These are phyloP conservation scores for Eurypyga helias DNA, from an alignment of 2,113 vertebrate species.

Conservation along the genomic window DNA sequence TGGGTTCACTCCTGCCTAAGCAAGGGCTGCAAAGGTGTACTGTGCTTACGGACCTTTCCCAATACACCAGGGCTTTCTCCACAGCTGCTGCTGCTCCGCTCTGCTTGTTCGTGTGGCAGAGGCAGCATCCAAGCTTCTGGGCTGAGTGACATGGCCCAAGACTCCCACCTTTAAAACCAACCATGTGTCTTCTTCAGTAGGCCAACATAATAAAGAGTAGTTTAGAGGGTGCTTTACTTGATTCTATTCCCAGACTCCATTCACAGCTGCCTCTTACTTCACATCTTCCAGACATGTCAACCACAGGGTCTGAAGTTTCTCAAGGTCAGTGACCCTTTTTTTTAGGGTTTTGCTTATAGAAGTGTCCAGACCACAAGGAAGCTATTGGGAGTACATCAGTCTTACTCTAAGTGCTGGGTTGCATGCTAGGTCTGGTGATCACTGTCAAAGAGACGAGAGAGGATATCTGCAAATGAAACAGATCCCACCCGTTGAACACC, in stretches of 20 bases:
- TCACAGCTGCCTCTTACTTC: not conserved
- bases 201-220: not conserved
- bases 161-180: not conserved
- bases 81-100: not conserved
- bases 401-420: not conserved
- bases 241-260: not conserved
- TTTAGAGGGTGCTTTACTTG: not conserved
- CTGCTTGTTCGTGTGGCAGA: not conserved
- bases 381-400: not conserved
- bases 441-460: rapidly evolving
- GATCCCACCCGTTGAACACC: not conserved
- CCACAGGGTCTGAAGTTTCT: not conserved
- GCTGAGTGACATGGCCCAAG: not conserved
- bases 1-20: not conserved
- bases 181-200: not conserved
- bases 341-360: not conserved
- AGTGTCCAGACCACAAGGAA: not conserved
- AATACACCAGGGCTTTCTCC: not conserved
- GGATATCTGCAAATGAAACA: not conserved
- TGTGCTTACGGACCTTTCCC: not conserved
- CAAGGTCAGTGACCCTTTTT: not conserved
- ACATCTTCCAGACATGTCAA: rapidly evolving
- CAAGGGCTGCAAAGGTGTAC: not conserved
- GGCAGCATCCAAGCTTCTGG: not conserved
- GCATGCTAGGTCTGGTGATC: not conserved